phyloP scores from a whole-genome alignment of 1,140 invertebrate genomes.

The Panagrolaimus sp. region DNA sequence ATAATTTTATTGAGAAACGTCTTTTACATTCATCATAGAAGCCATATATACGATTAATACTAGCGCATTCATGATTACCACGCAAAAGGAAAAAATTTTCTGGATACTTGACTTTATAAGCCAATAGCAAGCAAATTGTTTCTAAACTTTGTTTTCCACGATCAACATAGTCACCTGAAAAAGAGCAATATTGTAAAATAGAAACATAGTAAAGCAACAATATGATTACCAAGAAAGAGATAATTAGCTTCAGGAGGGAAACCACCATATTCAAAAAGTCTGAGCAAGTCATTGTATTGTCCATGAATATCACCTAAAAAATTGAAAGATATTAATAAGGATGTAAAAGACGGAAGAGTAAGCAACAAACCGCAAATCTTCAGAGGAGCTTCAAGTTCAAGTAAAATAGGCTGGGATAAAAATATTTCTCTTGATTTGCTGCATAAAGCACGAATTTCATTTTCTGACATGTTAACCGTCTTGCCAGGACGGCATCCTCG shows the following conservation, averaged over 20 bases:
- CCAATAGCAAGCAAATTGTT: conserved; percentile 65
- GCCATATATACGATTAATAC: conserved; percentile 67
- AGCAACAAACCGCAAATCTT: conserved; percentile 85
- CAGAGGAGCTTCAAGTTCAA: conserved; percentile 94
- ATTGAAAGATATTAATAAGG: not conserved
- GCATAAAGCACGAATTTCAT: conserved; percentile 63
- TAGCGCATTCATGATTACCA: conserved; percentile 68
- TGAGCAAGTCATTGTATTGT: conserved; percentile 92
- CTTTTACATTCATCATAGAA: conserved; percentile 67
- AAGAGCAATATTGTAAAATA: no score
- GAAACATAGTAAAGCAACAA: no score
- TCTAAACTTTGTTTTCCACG: conserved; percentile 62
- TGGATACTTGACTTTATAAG: conserved; percentile 68
- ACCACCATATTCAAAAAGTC: conserved; percentile 98
- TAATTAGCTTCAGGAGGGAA: conserved; percentile 99
- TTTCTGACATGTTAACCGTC: conserved; percentile 63
- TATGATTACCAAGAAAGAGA: conserved; percentile 67
- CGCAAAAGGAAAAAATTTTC: conserved; percentile 67
- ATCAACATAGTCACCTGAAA: conserved; percentile 60
- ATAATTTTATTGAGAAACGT: conserved; percentile 64
- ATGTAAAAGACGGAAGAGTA: no score
- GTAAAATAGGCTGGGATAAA: conserved; percentile 91
- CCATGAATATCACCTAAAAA: conserved; percentile 91
- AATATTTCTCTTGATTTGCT: conserved; percentile 84
- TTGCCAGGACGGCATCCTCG: conserved; percentile 64